phyloP scores from a whole-genome alignment of 1,140 invertebrate species.

The Adelges cooleyi region DNA sequence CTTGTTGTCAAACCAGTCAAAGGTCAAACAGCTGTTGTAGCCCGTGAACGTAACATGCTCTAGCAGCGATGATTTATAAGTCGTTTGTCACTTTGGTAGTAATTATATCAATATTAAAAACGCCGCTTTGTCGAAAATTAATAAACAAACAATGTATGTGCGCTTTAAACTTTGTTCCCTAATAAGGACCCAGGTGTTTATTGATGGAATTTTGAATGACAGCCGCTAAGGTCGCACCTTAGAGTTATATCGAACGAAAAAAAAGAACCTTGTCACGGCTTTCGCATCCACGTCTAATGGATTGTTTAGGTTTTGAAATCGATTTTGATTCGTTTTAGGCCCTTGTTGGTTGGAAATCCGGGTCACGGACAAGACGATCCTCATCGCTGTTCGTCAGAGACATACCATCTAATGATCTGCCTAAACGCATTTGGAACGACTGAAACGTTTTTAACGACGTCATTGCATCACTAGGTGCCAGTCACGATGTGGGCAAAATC shows the following conservation, averaged over 20 bases:
- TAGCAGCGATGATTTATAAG: too few relatives aligned
- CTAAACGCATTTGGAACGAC: conserved; percentile 14
- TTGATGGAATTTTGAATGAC: conserved; percentile 1
- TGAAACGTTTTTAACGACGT: conserved; percentile 13
- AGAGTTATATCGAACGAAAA: not conserved
- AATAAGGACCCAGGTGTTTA: too few relatives aligned
- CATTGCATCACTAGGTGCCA: not conserved
- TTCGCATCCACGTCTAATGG: conserved; percentile 18
- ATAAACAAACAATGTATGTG: too few relatives aligned
- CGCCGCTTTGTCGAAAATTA: too few relatives aligned
- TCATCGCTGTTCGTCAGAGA: not conserved
- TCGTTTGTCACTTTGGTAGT: too few relatives aligned
- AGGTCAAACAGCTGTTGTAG: too few relatives aligned
- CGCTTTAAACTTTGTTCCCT: too few relatives aligned
- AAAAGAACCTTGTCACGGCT: conserved; percentile 18
- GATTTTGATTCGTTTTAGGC: conserved; percentile 21
- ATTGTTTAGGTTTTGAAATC: conserved; percentile 18
- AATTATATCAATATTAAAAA: too few relatives aligned
- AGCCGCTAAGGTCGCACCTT: conserved; percentile 7
- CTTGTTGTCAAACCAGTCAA: too few relatives aligned
- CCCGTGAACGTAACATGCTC: too few relatives aligned
- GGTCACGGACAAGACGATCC: conserved; percentile 21
- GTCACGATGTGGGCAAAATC: not conserved
- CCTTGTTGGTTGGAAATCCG: conserved; percentile 9
- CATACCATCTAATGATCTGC: conserved; percentile 1